Evolutionary conservation across 2,888 invertebrate species (phyloP).

Genomic region (Nineta flava): DNA sequence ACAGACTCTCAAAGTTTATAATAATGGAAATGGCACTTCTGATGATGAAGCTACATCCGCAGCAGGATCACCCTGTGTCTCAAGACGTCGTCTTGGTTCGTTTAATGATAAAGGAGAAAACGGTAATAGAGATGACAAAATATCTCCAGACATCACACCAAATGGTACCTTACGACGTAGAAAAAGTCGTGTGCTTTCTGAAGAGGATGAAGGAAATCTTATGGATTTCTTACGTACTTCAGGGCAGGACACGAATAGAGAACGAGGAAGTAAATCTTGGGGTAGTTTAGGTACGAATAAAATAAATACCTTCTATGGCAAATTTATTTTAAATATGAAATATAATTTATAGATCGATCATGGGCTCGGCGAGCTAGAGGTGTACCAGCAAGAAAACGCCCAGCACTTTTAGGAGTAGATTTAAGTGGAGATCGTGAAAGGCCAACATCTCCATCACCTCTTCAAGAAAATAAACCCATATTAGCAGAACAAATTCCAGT

Average conservation of each 20-base stretch:
- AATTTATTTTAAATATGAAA: background rate
- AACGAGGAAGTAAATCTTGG: constrained; percentile 53
- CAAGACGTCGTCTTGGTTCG: constrained; percentile 49
- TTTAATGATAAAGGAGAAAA: constrained; percentile 32
- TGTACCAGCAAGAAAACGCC: constrained; percentile 55
- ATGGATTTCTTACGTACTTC: constrained; percentile 71
- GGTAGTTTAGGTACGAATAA: constrained; percentile 54
- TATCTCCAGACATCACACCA: constrained; percentile 67
- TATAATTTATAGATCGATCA: constrained; percentile 49
- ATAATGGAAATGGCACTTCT: constrained; percentile 36
- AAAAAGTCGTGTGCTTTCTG: constrained; percentile 63
- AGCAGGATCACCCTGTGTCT: constrained; percentile 48
- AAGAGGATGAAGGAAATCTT: constrained; percentile 70
- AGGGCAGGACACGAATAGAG: constrained; percentile 57
- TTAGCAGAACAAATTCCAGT: constrained; percentile 26
- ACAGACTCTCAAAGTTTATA: constrained; percentile 23
- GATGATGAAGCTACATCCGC: constrained; percentile 40
- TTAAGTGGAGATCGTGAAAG: constrained; percentile 57
- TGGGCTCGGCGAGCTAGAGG: constrained; percentile 70
- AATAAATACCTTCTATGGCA: background rate
- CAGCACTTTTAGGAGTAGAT: constrained; percentile 58
- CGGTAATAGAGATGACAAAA: constrained; percentile 30
- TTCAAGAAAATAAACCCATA: constrained; percentile 32
- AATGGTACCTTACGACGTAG: constrained; percentile 73
- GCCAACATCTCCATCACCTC: constrained; percentile 49